Base-by-base conservation (phyloP, 2,888 invertebrate genomes). In the Ditylenchus weischeri region DNA sequence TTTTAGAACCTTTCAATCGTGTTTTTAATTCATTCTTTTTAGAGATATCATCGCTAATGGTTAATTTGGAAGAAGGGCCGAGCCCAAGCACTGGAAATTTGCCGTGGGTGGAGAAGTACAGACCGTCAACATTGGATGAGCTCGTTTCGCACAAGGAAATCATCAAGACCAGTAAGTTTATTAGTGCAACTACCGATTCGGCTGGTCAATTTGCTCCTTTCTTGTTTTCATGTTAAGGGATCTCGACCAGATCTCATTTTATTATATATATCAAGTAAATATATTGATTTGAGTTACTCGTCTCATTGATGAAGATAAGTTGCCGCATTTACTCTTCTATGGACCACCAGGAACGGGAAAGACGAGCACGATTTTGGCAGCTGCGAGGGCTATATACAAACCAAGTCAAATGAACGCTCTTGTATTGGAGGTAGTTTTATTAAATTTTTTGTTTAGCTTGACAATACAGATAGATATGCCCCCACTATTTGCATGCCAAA, bases 281-380 rank as follows among this genome's bases (percentile, higher is more conserved):
- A 29, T 6, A 23, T 54, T 51, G 19, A 5, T 68, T 83, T 70
- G 73, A 85, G 86, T 86, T 65, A 78, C 79, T 51, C 80, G 79
- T 65, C 86, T 95, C 84, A 92, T 96, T 78, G 87, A 89, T 69
- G 90, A 93, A 82, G 90, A 93, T 83, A 91, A 92, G 77, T 85
- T 99, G 59, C 98, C 98, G 0, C 96, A 98, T 87, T 86, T 98
- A 65, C 85, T 99, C 36, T 91, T 98, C 80, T 98, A 98, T 86
- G 98, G 98, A 0, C 96, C 96, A 13, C 95, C 96, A 0, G 98
- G 96, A 64, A 96, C 95, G 36, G 96, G 93, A 6, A 98, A 98
- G 86, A 98, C 96, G 0, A 94, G 92, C 74, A 95, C 96, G 10
- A 94, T 98, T 74, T 86, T 98, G 71, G 96, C 96, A 29, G 93